Percentiles rank a stretch among this genome's conserved stretches.
Evolutionary conservation across 2,113 vertebrate species (phyloP).

Genomic region (Alethe diademata): DNA sequence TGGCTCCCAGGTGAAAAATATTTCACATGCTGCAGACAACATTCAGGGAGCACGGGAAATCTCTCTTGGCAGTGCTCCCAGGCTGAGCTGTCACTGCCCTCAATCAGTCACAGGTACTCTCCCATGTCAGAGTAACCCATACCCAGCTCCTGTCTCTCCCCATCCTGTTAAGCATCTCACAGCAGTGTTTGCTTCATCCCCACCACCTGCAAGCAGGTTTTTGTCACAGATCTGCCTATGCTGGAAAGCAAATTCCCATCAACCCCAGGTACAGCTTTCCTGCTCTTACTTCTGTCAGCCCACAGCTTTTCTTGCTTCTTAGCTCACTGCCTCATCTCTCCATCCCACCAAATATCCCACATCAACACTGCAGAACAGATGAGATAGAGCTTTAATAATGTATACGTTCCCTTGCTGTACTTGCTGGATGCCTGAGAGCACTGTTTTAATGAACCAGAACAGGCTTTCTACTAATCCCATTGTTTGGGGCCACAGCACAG

Average conservation of each 20-base stretch:
- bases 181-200: background rate
- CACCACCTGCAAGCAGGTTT: background rate
- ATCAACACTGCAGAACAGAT: background rate
- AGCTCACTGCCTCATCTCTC: background rate
- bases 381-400: constrained; percentile 18
- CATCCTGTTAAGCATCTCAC: background rate
- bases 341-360: background rate
- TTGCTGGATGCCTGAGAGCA: background rate
- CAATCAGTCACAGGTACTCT: background rate
- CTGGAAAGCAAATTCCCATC: background rate
- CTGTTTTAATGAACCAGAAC: constrained; percentile 30
- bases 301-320: background rate
- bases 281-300: background rate
- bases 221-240: background rate
- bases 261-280: background rate
- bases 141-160: background rate
- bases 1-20: background rate
- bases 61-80: background rate
- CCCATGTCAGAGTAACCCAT: background rate
- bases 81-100: background rate
- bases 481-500: background rate
- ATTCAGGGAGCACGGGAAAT: background rate
- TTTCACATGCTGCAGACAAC: background rate
- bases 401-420: background rate
- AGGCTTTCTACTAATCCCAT: background rate